Conservation (phyloP, 2,888 invertebrate species). For the Meganola albula region DNA sequence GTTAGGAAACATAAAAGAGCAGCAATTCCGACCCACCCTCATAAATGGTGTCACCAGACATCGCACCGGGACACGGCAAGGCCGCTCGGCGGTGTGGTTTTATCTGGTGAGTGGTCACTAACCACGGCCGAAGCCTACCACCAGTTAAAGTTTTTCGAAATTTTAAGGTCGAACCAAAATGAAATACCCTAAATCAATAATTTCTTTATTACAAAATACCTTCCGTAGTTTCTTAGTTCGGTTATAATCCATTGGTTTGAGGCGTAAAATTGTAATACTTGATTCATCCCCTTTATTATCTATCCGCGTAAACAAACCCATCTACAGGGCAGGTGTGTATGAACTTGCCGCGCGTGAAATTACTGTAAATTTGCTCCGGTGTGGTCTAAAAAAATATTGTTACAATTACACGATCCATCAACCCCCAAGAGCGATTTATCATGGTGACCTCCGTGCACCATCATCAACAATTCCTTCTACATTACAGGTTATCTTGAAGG, state of each 20-base stretch:
- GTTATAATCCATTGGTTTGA: slow-evolving; percentile 23
- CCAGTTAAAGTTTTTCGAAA: too few relatives aligned
- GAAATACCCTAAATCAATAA: slow-evolving; percentile 16
- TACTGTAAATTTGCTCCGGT: slow-evolving; percentile 69
- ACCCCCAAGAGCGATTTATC: slow-evolving; percentile 63
- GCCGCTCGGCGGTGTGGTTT: too few relatives aligned
- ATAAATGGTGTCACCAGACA: too few relatives aligned
- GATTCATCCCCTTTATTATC: slow-evolving; percentile 37
- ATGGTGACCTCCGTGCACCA: slow-evolving; percentile 53
- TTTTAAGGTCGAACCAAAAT: slow-evolving; percentile 5
- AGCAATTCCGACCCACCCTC: too few relatives aligned
- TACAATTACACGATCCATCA: slow-evolving; percentile 68
- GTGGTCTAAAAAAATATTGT: slow-evolving; percentile 66
- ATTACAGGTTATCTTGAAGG: too few relatives aligned
- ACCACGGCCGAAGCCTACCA: too few relatives aligned
- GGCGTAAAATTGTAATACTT: slow-evolving; percentile 34
- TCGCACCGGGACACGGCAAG: too few relatives aligned
- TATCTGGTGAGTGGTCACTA: too few relatives aligned
- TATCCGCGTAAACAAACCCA: slow-evolving; percentile 49
- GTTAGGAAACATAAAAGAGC: too few relatives aligned
- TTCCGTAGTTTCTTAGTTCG: slow-evolving; percentile 18
- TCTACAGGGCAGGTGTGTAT: slow-evolving; percentile 60
- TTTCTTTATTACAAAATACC: slow-evolving; percentile 24
- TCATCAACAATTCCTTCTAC: slow-evolving; percentile 58
- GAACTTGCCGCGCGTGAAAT: slow-evolving; percentile 71